phyloP scores from a whole-genome alignment of 2,888 invertebrate genomes.

The Nomada fucata region DNA sequence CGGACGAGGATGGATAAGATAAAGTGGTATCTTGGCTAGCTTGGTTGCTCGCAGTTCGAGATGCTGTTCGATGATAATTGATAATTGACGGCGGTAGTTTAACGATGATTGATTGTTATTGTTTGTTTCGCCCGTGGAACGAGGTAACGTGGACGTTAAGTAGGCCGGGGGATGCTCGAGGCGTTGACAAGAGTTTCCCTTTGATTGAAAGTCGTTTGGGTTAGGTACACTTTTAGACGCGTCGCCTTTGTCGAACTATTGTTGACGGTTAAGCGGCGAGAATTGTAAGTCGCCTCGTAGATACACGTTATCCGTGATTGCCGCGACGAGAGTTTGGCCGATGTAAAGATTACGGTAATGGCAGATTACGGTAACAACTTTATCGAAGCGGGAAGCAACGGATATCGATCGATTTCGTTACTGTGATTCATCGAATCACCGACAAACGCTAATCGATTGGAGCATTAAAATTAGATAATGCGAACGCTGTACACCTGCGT shows the following conservation, averaged over 20 bases:
- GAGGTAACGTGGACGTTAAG: neutral
- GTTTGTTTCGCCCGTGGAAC: neutral
- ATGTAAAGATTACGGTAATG: no score
- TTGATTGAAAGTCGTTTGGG: neutral
- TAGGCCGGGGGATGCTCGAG: neutral
- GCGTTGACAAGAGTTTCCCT: neutral
- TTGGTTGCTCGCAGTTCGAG: neutral
- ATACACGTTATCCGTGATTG: no score
- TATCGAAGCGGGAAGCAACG: neutral
- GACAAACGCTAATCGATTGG: neutral
- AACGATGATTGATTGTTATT: slow-evolving; percentile 37
- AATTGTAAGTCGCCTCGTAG: no score
- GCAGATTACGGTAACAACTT: no score
- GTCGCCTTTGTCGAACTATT: no score
- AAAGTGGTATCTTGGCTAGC: slow-evolving; percentile 14
- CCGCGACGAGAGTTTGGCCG: no score
- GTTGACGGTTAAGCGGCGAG: no score
- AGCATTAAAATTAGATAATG: neutral
- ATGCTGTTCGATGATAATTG: slow-evolving; percentile 40
- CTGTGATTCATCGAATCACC: neutral
- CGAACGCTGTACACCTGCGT: no score
- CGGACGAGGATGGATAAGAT: slow-evolving; percentile 39
- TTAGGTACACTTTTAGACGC: no score
- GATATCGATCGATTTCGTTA: neutral
- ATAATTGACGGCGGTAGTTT: slow-evolving; percentile 32